Evolutionary conservation across 2,113 vertebrate genomes (phyloP), one percentile per base, ranked within the genome.

Genomic region (Thamnophis sirtalis): DNA sequence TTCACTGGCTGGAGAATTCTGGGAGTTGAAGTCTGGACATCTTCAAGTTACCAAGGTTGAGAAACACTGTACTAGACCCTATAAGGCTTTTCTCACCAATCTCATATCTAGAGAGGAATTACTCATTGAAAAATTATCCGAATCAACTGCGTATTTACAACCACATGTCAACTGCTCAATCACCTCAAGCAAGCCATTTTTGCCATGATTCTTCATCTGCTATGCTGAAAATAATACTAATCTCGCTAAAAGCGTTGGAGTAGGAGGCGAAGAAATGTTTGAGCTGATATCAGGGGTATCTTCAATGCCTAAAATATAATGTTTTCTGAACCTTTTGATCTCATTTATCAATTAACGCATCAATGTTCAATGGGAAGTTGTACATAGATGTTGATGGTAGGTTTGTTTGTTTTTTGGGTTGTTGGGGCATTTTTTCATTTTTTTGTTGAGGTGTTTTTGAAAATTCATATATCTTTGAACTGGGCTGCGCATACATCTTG

Each of bases 71-170:
- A 86, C 68, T 92, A 0, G 2, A 43, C 10, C 56, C 48, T 17
- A 0, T 84, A 89, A 91, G 0, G 90, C 93, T 95, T 93, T 93
- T 96, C 95, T 95, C 95, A 92, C 84, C 95, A 54, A 92, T 92
- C 93, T 93, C 95, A 91, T 95, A 50, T 43, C 90, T 15, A 80
- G 73, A 87, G 94, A 0, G 6, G 51, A 91, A 92, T 43, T 0
- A 80, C 93, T 93, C 93, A 92, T 60, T 24, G 93, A 93, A 94
- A 94, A 28, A 0, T 93, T 90, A 84, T 89, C 85, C 11, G 1
- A 86, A 89, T 51, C 87, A 88, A 19, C n/a, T 56, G 24, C 73
- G 38, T 33, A 88, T 54, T 55, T 55, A 38, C 51, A 87, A n/a
- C 22, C 33, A 38, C 33, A 54, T 51, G 4, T 50, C 28, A 87